These are phyloP conservation scores for Epizoanthus illoricatus DNA, from an alignment of 92 coral and sea anemone species.

Conservation along the genomic window DNA sequence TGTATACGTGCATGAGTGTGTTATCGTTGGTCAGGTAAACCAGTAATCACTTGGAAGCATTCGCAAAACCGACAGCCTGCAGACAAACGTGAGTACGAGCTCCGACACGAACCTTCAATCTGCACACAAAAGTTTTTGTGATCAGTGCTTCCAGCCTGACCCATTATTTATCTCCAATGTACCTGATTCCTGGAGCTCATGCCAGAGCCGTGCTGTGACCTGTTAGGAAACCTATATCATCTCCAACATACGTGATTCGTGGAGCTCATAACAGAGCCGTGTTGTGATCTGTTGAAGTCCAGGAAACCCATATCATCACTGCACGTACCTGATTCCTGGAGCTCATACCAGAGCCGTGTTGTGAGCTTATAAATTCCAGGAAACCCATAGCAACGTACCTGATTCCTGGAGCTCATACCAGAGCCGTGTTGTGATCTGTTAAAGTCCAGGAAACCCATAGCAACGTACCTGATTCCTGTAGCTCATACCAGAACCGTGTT, in stretches of 20 bases:
- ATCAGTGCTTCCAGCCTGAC: no score
- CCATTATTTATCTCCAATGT: no score
- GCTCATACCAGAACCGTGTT: slow-evolving; percentile 99
- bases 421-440: slow-evolving; percentile 56
- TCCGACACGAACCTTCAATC: no score
- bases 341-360: neutral
- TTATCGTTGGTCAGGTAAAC: no score
- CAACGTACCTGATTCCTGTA: slow-evolving; percentile 80
- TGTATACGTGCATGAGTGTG: no score
- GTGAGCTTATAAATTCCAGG: neutral
- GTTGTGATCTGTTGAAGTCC: slow-evolving; percentile 92
- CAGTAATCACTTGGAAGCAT: no score
- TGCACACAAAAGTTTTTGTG: no score
- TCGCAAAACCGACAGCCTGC: no score
- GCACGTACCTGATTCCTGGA: neutral
- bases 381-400: neutral
- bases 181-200: neutral
- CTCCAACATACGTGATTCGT: slow-evolving; percentile 78
- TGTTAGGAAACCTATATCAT: neutral
- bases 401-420: slow-evolving; percentile 88
- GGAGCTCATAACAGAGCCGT: slow-evolving; percentile 97
- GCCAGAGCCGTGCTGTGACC: no score
- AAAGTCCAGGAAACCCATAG: neutral
- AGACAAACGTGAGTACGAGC: no score
- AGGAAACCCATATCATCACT: slow-evolving; percentile 19